phyloP scores from a whole-genome alignment of 64 coral and sea anemone genomes.

The Montipora sp. region DNA sequence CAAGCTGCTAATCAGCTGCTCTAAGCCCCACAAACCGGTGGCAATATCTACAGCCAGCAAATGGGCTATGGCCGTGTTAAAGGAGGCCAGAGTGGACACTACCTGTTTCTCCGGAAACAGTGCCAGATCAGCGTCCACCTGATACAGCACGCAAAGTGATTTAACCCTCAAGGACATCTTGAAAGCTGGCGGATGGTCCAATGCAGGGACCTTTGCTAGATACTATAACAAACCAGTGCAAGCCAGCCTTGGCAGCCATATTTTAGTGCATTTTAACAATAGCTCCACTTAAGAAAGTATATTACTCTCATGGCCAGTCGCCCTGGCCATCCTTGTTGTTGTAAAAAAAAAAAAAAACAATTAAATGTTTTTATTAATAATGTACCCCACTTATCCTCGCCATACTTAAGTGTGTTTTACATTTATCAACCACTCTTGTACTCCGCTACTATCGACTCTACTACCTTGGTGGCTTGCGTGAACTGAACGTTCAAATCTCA shows the following conservation, averaged over 20 bases:
- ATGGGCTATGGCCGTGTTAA: neutral
- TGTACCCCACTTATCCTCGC: too few relatives aligned
- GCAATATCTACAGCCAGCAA: too few relatives aligned
- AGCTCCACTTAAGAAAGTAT: neutral
- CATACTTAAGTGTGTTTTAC: neutral
- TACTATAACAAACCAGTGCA: too few relatives aligned
- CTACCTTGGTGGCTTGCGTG: neutral
- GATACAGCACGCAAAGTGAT: neutral
- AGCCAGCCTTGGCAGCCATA: too few relatives aligned
- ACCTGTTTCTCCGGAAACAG: slow-evolving; percentile 32
- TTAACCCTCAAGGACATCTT: too few relatives aligned
- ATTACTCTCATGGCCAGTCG: neutral
- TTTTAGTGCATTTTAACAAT: neutral
- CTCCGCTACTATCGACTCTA: neutral
- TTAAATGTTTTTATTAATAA: too few relatives aligned
- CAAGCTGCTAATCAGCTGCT: too few relatives aligned
- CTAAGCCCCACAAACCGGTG: too few relatives aligned
- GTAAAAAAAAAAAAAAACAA: neutral
- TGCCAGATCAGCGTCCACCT: slow-evolving; percentile 42
- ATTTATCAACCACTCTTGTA: neutral
- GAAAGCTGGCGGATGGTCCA: too few relatives aligned
- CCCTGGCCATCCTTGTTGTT: neutral
- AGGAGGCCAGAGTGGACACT: slow-evolving; percentile 23
- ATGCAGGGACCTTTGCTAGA: too few relatives aligned
- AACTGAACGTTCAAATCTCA: neutral